Base-by-base conservation (phyloP, 35 echinoderm and acorn worm genomes). In the Apostichopus japonicus region DNA sequence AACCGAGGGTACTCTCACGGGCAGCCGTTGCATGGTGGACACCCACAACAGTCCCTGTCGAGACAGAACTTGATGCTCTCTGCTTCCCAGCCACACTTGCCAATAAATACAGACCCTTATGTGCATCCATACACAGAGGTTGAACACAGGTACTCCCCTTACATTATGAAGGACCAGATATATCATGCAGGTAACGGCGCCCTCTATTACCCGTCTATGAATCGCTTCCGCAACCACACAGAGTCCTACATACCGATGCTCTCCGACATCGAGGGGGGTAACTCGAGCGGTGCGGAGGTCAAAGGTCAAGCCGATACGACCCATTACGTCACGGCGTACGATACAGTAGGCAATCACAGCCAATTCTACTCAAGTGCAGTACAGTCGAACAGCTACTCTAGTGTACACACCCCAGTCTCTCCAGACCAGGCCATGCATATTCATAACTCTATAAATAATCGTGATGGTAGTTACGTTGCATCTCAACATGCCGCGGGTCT, bases 61-160 rank as follows among this genome's bases (percentile, higher is more conserved):
- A 54, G 77, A 53, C 90, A 91, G 1, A 53, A 91, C 11, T 79
- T 77, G 5, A 91, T 91, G 90, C 53, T 91, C 15, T 91, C 90
- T 2, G 90, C 90, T 78, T 91, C 90, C 54, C 90, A 91, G 77
- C 90, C 90, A 55, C 90, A 91, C 90, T 79, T 91, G 90, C 90
- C 90, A 79, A 79, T 73, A 77, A 55, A 56, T 59, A 51, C 52
- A 27, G 90, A 91, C 9, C 86, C 24, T 54, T 89, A 89, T 17
- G 24, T 13, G 59, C 86, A 89, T 53, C 86, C 86, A 24, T 67
- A 19, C 63, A 19, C 53, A 5, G 56, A 65, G 15, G 56, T 65
- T 14, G 62, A 89, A 27, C 17, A 22, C 13, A 24, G 86, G 5
- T 89, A 89, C 6, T 33, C 86, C 0, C 86, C 86, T 65, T 89